phyloP scores from a whole-genome alignment of 1,140 invertebrate species.

The Drosophila kepulauana region DNA sequence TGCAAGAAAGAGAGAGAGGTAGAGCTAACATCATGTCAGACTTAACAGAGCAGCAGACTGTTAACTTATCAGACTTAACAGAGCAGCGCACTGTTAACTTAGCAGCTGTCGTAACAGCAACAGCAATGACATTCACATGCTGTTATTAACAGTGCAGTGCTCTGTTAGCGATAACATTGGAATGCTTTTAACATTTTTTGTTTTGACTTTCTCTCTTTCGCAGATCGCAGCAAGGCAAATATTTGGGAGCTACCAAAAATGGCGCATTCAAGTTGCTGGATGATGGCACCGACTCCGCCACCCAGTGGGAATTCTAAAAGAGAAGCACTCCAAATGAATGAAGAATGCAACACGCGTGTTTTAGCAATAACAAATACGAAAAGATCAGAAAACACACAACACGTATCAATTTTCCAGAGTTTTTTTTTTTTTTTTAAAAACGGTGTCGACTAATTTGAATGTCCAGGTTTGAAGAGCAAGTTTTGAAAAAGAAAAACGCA shows the following conservation, averaged over 20 bases:
- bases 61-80: background rate
- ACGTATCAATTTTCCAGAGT: constrained; percentile 43
- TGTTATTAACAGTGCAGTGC: background rate
- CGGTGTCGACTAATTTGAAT: constrained; percentile 35
- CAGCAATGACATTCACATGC: too few species aligned
- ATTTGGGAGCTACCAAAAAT: constrained; percentile 97
- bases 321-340: background rate
- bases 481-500: constrained; percentile 28
- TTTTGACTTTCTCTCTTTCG: background rate
- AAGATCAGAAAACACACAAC: constrained; percentile 46
- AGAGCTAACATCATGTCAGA: background rate
- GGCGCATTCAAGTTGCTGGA: constrained; percentile 95
- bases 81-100: too few species aligned
- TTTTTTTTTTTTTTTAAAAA: constrained; percentile 9
- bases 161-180: background rate
- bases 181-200: background rate
- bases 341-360: constrained; percentile 15
- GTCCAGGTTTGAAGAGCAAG: constrained; percentile 34
- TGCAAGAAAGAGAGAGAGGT: too few species aligned
- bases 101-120: too few species aligned
- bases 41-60: background rate
- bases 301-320: constrained; percentile 96
- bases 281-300: constrained; percentile 91
- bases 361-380: constrained; percentile 15
- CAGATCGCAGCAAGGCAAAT: constrained; percentile 88